phyloP scores from a whole-genome alignment of 2,113 vertebrate species.

The Cyprinodon brontotheroides region DNA sequence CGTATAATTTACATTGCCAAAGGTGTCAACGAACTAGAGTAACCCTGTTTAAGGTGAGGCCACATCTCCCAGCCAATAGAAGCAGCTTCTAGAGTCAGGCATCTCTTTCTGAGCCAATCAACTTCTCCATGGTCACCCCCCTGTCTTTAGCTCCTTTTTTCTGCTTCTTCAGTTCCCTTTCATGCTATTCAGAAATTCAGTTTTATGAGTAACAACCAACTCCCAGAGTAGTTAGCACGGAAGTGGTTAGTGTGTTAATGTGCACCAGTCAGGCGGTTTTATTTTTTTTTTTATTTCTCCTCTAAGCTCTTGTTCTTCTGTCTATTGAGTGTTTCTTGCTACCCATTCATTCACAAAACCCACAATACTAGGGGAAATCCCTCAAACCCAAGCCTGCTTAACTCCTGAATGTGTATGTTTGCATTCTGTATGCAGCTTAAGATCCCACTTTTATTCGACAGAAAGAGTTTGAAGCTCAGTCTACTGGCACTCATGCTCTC shows the following conservation, averaged over 20 bases:
- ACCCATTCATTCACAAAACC: conserved; percentile 65
- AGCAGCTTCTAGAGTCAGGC: conserved; percentile 72
- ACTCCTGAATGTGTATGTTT: conserved; percentile 26
- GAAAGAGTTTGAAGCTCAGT: neutral
- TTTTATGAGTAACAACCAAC: conserved; percentile 64
- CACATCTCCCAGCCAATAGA: conserved; percentile 75
- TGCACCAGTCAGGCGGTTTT: conserved; percentile 16
- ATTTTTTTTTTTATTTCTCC: conserved; percentile 21
- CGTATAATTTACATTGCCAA: conserved; percentile 31
- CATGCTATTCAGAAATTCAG: conserved; percentile 57
- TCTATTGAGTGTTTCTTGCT: conserved; percentile 35
- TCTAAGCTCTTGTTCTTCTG: conserved; percentile 44
- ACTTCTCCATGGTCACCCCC: conserved; percentile 33
- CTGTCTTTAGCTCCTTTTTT: neutral
- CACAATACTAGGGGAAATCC: conserved; percentile 53
- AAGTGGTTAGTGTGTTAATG: conserved; percentile 45
- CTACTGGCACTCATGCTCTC: neutral
- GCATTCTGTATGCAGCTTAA: conserved; percentile 8
- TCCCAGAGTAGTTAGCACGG: conserved; percentile 22
- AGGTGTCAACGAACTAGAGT: conserved; percentile 75
- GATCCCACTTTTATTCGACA: neutral
- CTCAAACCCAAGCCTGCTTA: conserved; percentile 25
- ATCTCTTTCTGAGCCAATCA: conserved; percentile 74
- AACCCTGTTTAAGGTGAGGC: conserved; percentile 79
- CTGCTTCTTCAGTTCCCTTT: conserved; percentile 32